Evolutionary conservation across 1,140 invertebrate genomes (phyloP), one percentile per base, ranked within the genome.

Genomic region (Drosophila guanche): DNA sequence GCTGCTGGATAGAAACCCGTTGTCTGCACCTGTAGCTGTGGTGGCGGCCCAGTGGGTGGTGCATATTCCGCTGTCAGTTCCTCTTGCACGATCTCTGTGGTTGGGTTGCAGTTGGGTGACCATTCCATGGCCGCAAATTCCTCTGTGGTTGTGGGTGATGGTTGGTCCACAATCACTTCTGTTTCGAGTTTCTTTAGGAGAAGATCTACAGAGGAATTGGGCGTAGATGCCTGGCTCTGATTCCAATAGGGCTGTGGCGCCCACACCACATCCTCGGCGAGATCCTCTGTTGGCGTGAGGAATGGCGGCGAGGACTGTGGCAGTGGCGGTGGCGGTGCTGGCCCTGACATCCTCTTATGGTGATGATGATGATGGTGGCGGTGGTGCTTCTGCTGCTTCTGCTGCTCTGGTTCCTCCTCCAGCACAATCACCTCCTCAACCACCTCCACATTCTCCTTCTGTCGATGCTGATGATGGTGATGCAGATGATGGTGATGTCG

Each of bases 271-370:
- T 60, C 78, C 45, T 71, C 61, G 4, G 62, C 57, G n/a, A 62
- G 43, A 2, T 76, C 76, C 20, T 63, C 81, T 37, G 53, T 77
- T 50, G 83, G 77, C 4, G 81, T 86, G 0, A 85, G 59, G 1
- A 53, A 69, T 0, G 81, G 81, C 4, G 81, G 81, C 0, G 73
- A 62, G 5, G 63, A 63, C 22, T 63, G 46, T n/a, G 81, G 80
- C 8, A 80, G 7, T 8, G 81, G 83, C 5, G 83, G 81, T 25
- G 81, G 81, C 20, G 76, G 77, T 8, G 66, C 63, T 4, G 22
- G 3, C 40, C 29, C 27, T 1, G 20, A 16, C 5, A 47, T 4
- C 20, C 37, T 29, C 12, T 43, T 25, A 1, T 59, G 51, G 27
- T 76, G 62, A 14, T 84, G 60, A 0, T 70, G 69, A n/a, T 65